phyloP scores from a whole-genome alignment of 30 jellyfish, hydroid and myxozoan genomes.

The Mastigias papua region DNA sequence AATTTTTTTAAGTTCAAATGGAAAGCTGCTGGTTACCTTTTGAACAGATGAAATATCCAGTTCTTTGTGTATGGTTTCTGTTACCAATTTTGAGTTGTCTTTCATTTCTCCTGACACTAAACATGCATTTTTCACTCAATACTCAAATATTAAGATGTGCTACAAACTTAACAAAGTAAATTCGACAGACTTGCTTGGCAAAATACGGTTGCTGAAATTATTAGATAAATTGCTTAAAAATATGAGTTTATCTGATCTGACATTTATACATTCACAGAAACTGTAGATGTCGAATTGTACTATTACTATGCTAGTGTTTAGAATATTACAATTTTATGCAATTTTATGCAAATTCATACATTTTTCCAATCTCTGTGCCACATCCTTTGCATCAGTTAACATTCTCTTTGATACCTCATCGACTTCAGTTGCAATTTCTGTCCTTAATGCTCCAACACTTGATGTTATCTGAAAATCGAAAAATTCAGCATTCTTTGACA shows the following conservation, averaged over 20 bases:
- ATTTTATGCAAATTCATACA: constrained; percentile 9
- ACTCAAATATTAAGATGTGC: too few species aligned
- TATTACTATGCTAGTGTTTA: not conserved
- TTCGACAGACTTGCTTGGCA: too few species aligned
- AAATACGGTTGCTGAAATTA: too few species aligned
- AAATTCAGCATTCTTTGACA: not conserved
- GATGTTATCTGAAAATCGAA: constrained; percentile 1
- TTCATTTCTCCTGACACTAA: not conserved
- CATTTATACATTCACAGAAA: not conserved
- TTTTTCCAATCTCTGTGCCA: constrained; percentile 7
- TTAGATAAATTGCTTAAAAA: too few species aligned
- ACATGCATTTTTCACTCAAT: not conserved
- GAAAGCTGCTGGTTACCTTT: not conserved
- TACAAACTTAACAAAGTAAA: too few species aligned
- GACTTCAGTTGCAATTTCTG: constrained; percentile 43
- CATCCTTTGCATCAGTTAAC: not conserved
- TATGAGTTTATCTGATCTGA: too few species aligned
- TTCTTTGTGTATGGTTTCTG: not conserved
- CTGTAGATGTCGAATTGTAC: not conserved
- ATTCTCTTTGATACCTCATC: constrained; percentile 9
- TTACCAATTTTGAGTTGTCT: not conserved
- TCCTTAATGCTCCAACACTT: constrained; percentile 19
- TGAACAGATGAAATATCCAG: not conserved
- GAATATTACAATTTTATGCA: not conserved
- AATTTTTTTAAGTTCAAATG: not conserved